Base-by-base conservation (phyloP, 2,888 invertebrate species). In the Pyrocoelia pectoralis region DNA sequence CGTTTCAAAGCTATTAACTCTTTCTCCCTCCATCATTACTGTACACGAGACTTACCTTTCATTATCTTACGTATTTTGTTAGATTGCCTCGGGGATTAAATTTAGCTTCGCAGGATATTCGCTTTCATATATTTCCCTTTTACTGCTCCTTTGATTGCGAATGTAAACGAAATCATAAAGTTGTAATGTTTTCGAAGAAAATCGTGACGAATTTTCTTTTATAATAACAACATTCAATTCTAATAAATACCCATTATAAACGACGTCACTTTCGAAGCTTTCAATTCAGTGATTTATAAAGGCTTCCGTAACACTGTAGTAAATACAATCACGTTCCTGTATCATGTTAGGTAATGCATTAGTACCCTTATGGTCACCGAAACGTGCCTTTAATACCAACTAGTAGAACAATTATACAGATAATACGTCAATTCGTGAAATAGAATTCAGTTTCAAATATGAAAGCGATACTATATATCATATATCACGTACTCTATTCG, bases 1-100 rank as follows among this genome's bases (percentile, higher is more conserved):
- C 74, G 73, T 71, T 73, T 67, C 68, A 71, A 72, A 73, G 67
- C 72, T 72, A 74, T 72, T 73, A 74, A 72, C 64, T 67, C 64
- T 52, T 64, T 64, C 57, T 64, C 64, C 52, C 55, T 58, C 64
- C 59, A 53, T 65, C 63, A 63, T 54, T 59, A 59, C 61, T 66
- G 63, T 63, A 64, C 66, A 66, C 63, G 60, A 24, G 24, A 66
- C 63, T 66, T 64, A 66, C 66, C 66, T 66, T 66, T 66, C 66
- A 66, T 66, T 66, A 66, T 66, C 66, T 66, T 66, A 63, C 66
- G 63, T 66, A 66, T 66, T 66, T 66, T 65, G 65, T 65, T 65
- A 65, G 65, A 65, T 65, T 65, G 65, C 65, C 61, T 60, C 53
- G 24, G 65, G 65, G 65, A 65, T 65, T 65, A 61, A 65, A 65